Evolutionary conservation across 2,113 vertebrate genomes (phyloP).

Genomic region (Halcyon malimbica): DNA sequence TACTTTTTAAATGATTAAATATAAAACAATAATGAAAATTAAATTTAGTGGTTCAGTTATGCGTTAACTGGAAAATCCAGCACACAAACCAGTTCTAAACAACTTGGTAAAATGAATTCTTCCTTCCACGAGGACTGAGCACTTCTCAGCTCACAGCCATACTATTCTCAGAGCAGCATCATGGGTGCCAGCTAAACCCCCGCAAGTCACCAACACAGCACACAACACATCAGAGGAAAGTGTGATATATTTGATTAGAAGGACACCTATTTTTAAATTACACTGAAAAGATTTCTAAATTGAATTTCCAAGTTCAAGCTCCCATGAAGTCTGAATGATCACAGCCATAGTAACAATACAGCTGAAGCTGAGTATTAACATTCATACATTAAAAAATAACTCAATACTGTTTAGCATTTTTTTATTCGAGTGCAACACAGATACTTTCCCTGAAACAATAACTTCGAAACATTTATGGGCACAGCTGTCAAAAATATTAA

Average conservation of each 20-base stretch:
- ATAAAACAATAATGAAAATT: not conserved
- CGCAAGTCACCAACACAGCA: not conserved
- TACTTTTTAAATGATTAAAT: not conserved
- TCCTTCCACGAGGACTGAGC: not conserved
- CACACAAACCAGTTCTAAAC: not conserved
- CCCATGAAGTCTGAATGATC: not conserved
- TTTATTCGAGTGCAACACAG: conserved; percentile 47
- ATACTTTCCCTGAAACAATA: conserved; percentile 13
- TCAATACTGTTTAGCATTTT: not conserved
- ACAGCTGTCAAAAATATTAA: conserved; percentile 40
- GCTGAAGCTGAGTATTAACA: not conserved
- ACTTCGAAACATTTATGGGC: conserved; percentile 39
- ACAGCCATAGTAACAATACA: not conserved
- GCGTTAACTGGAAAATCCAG: not conserved
- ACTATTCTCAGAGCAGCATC: not conserved
- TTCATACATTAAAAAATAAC: not conserved
- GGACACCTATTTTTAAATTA: not conserved
- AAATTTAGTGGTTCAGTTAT: not conserved
- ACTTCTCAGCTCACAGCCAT: not conserved
- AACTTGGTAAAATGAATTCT: not conserved
- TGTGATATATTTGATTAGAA: not conserved
- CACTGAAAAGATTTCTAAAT: not conserved
- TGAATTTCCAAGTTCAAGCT: not conserved
- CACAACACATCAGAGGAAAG: not conserved
- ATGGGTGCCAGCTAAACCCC: not conserved